Base-by-base conservation (phyloP, 2,888 invertebrate species). In the Drosophila putrida region DNA sequence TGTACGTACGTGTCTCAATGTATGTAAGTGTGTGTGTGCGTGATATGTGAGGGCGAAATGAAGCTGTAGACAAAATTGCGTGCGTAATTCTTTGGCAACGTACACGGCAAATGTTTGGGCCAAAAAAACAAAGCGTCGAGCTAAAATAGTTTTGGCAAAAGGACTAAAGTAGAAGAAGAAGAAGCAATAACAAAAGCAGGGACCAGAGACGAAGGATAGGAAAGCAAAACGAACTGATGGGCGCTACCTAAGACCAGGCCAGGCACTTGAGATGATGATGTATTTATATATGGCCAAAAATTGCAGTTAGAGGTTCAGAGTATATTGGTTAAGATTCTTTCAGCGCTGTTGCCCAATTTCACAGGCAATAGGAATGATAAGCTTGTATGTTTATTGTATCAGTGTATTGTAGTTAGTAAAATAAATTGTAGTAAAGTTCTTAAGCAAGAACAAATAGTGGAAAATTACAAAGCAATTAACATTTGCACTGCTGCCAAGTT, bases 61-160 rank as follows among this genome's bases (percentile, higher is more conserved):
- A 86, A 83, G 83, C 86, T 83, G 83, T 82, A 81, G 69, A 76
- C 76, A 86, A 75, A 83, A 83, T 83, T 86, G 81, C 83, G 86
- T 83, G 81, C 73, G 77, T 86, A 83, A 81, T 71, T 83, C 75
- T 69, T 76, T 78, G 75, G 62, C 65, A 67, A 64, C 53, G 65
- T 71, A 64, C 64, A 64, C 64, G 39, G 74, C 68, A 82, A 80
- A 83, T 78, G 78, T 78, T 78, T 69, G 73, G 54, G 51, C 68
- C 36, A 44, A 36, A 67, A 66, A 69, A 75, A 70, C 64, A 71
- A 53, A 46, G 41, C 44, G 36, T 9, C 6, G 38, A 60, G 10
- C 53, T 25, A 46, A 71, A 50, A 65, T 73, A 69, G 76, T 76
- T 76, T 38, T 72, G 57, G 60, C 60, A 25, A 35, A 13, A 13